Percentiles rank a stretch among this genome's conserved stretches.
phyloP scores from a whole-genome alignment of 2,888 invertebrate genomes.

The Brachypterus glaber region DNA sequence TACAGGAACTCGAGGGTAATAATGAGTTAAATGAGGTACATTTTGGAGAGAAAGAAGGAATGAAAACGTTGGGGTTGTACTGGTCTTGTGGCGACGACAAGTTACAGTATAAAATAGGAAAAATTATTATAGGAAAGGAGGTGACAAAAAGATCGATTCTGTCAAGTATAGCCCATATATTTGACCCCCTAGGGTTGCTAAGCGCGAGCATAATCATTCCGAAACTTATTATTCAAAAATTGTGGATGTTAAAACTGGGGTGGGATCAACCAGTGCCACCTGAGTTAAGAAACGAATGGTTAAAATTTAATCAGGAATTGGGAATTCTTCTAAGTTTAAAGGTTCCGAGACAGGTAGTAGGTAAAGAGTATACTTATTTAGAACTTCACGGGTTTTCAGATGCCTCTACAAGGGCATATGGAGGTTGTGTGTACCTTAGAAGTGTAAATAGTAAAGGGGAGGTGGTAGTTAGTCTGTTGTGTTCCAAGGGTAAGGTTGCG shows the following conservation, averaged over 20 bases:
- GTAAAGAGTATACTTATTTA: neutral
- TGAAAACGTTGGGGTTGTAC: slow-evolving; percentile 7
- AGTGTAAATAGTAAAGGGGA: slow-evolving; percentile 2
- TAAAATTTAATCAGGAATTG: neutral
- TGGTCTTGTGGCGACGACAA: slow-evolving; percentile 6
- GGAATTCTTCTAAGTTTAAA: too few species aligned
- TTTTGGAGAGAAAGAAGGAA: neutral
- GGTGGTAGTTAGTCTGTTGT: slow-evolving; percentile 6
- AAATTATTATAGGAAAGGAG: neutral
- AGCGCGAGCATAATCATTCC: slow-evolving; percentile 11
- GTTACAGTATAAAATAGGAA: slow-evolving; percentile 1
- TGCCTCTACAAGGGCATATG: slow-evolving; percentile 10
- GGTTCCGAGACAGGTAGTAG: slow-evolving; percentile 5
- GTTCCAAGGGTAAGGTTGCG: slow-evolving; percentile 4
- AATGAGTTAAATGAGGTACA: neutral
- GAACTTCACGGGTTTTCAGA: slow-evolving; percentile 14
- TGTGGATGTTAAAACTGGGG: slow-evolving; percentile 13
- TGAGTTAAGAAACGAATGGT: slow-evolving; percentile 1
- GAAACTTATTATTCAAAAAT: slow-evolving; percentile 17
- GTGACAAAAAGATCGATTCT: slow-evolving; percentile 4
- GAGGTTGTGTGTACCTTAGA: slow-evolving; percentile 11
- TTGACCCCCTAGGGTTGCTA: slow-evolving; percentile 16
- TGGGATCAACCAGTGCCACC: slow-evolving; percentile 11
- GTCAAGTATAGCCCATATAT: slow-evolving; percentile 14
- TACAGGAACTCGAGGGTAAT: neutral